Conservation (phyloP, 2,888 invertebrate species). For the Rotaria magnacalcarata region DNA sequence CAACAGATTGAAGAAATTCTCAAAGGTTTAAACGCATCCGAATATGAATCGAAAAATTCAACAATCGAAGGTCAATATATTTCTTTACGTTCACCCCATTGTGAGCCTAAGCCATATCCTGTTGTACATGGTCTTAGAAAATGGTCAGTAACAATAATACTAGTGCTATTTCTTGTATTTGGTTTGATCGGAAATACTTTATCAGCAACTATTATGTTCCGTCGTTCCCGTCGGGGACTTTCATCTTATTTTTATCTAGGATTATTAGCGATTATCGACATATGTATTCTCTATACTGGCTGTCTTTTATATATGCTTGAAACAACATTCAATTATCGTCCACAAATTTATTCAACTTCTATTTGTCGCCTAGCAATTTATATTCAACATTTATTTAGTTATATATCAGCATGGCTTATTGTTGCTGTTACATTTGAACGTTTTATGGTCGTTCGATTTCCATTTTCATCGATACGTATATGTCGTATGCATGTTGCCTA, state of each 20-base stretch:
- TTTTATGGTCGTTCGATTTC: conserved; percentile 43
- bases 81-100: background rate
- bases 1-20: background rate
- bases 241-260: conserved; percentile 43
- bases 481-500: conserved; percentile 3
- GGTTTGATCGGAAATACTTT: conserved; percentile 43
- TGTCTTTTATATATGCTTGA: background rate
- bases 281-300: background rate
- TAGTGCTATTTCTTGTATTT: background rate
- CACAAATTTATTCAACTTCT: background rate
- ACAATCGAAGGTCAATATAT: background rate
- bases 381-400: conserved; percentile 31
- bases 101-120: background rate
- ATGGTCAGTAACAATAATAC: background rate
- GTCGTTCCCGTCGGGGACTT: conserved; percentile 29
- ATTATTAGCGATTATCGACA: conserved; percentile 39
- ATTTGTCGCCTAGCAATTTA: background rate
- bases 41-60: background rate
- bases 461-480: conserved; percentile 35
- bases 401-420: conserved; percentile 42
- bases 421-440: conserved; percentile 45
- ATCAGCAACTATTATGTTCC: conserved; percentile 40
- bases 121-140: background rate
- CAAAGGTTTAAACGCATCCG: background rate
- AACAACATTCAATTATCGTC: background rate